Evolutionary conservation across 2,888 invertebrate genomes (phyloP).

Genomic region (Habrosyne pyritoides): DNA sequence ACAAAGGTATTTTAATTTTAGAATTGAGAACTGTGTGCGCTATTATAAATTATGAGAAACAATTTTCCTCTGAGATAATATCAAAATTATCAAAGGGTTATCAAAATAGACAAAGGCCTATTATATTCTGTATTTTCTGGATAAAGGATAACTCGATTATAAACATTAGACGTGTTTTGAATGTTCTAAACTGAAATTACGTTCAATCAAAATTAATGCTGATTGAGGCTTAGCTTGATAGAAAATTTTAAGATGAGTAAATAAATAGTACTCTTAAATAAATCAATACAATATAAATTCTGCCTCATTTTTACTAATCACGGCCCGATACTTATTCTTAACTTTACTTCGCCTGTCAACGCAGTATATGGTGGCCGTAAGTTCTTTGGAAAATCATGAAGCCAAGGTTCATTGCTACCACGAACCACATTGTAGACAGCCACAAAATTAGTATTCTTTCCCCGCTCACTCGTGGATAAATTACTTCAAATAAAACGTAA

Average conservation of each 20-base stretch:
- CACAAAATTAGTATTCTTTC: slow-evolving; percentile 44
- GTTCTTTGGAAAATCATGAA: slow-evolving; percentile 16
- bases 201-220: slow-evolving; percentile 9
- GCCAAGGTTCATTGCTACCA: slow-evolving; percentile 39
- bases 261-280: no score
- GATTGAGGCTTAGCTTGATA: no score
- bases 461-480: slow-evolving; percentile 34
- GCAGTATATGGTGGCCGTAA: not conserved
- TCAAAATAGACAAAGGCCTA: slow-evolving; percentile 10
- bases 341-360: not conserved
- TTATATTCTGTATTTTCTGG: slow-evolving; percentile 23
- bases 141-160: slow-evolving; percentile 43
- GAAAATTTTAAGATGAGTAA: no score
- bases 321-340: no score
- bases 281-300: no score
- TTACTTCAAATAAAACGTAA: slow-evolving; percentile 39
- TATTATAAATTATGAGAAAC: no score
- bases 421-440: slow-evolving; percentile 20
- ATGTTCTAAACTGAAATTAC: slow-evolving; percentile 25
- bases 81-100: no score
- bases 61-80: no score
- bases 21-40: no score
- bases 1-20: no score
- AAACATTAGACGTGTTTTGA: slow-evolving; percentile 17
- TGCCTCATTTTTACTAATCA: no score